phyloP scores from a whole-genome alignment of 2,113 vertebrate species.

The Ptychochromis oligacanthus region DNA sequence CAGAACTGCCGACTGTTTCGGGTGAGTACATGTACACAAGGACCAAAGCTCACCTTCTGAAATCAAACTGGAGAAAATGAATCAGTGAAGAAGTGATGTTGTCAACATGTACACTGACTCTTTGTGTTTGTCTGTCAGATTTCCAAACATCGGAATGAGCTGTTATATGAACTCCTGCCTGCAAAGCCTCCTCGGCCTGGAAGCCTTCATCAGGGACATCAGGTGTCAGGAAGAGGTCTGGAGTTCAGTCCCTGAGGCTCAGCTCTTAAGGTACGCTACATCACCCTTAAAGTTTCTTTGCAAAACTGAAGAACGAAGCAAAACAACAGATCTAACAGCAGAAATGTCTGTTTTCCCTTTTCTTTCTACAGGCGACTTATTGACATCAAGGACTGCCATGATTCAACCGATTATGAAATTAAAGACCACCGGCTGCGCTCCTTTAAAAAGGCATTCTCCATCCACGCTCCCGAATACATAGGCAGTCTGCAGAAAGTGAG shows the following conservation, averaged over 20 bases:
- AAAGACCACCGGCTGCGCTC: rapidly evolving
- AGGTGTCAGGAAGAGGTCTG: background rate
- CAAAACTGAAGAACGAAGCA: background rate
- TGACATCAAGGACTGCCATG: rapidly evolving
- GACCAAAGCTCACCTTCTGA: no score
- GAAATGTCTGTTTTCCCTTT: background rate
- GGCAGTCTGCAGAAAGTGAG: rapidly evolving
- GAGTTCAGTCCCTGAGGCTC: background rate
- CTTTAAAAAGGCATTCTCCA: rapidly evolving
- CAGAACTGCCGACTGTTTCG: no score
- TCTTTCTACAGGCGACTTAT: background rate
- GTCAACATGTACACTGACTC: no score
- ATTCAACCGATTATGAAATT: rapidly evolving
- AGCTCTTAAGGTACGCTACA: background rate
- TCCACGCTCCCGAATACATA: rapidly evolving
- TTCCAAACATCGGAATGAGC: background rate
- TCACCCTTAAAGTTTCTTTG: background rate
- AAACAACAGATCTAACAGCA: no score
- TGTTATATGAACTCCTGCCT: slow-evolving; percentile 5
- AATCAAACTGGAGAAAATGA: no score
- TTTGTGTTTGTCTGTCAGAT: background rate
- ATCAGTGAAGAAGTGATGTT: no score
- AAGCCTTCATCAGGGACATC: background rate
- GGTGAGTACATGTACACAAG: no score
- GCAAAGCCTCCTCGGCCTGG: background rate